Percentiles rank a stretch among this genome's conserved stretches.
Evolutionary conservation across 2,113 vertebrate species (phyloP).

Genomic region (Trematomus loennbergii): DNA sequence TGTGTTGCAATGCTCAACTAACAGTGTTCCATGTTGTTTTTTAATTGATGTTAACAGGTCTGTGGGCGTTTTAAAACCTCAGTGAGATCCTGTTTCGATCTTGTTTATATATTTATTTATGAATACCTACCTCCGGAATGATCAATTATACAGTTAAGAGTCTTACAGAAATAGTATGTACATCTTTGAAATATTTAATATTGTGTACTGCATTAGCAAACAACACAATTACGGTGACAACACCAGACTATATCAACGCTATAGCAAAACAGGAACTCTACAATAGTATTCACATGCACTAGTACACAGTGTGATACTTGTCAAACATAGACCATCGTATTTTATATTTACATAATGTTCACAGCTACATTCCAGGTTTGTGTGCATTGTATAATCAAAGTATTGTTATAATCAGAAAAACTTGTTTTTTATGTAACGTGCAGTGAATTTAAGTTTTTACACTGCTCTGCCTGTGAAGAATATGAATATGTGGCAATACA

Average conservation of each 20-base stretch:
- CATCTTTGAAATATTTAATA: constrained; percentile 86
- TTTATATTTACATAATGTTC: constrained; percentile 80
- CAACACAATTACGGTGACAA: constrained; percentile 86
- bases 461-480: constrained; percentile 47
- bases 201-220: constrained; percentile 85
- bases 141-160: constrained; percentile 78
- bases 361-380: constrained; percentile 82
- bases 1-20: constrained; percentile 68
- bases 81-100: constrained; percentile 73
- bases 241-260: constrained; percentile 87
- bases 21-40: constrained; percentile 33
- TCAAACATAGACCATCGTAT: constrained; percentile 65
- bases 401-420: constrained; percentile 21
- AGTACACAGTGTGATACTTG: constrained; percentile 75
- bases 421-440: constrained; percentile 32
- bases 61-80: constrained; percentile 26
- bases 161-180: constrained; percentile 88
- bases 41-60: constrained; percentile 23
- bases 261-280: constrained; percentile 86
- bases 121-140: constrained; percentile 33
- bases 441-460: constrained; percentile 43
- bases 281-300: constrained; percentile 91
- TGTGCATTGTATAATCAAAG: constrained; percentile 26
- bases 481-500: constrained; percentile 36
- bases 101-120: constrained; percentile 73